Conservation (phyloP, 2,888 invertebrate genomes). For the Mongoloraphidia duomilia region DNA sequence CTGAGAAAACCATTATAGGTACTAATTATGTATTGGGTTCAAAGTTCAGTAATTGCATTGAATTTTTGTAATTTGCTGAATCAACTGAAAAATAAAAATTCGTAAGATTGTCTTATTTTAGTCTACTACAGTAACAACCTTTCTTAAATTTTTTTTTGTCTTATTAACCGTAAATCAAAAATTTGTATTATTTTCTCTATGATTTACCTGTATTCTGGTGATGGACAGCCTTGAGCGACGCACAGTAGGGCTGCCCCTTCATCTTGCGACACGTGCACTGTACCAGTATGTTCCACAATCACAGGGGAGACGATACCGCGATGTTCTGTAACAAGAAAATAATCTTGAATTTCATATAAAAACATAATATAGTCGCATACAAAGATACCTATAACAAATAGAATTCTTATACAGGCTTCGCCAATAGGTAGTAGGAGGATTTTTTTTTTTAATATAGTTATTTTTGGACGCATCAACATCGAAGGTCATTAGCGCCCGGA, state of each 20-base stretch:
- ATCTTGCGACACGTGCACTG: conserved; percentile 55
- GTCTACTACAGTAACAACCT: background rate
- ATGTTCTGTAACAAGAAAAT: conserved; percentile 40
- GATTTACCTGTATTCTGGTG: conserved; percentile 60
- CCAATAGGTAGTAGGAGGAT: too few relatives aligned
- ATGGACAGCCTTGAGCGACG: conserved; percentile 65
- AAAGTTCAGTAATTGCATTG: too few relatives aligned
- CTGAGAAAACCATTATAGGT: too few relatives aligned
- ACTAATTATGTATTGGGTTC: too few relatives aligned
- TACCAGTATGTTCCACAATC: conserved; percentile 54
- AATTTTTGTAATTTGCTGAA: too few relatives aligned
- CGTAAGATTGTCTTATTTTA: too few relatives aligned
- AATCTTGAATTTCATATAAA: background rate
- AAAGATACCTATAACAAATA: too few relatives aligned
- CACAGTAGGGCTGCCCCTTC: conserved; percentile 62
- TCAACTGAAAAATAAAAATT: too few relatives aligned
- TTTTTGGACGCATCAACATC: too few relatives aligned
- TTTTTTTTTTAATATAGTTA: too few relatives aligned
- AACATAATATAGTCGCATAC: background rate
- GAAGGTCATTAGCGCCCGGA: too few relatives aligned
- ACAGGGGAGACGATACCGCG: conserved; percentile 56
- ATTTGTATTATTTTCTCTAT: background rate
- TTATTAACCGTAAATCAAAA: background rate
- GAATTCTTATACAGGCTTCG: too few relatives aligned
- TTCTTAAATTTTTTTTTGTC: background rate